Evolutionary conservation across 30 jellyfish, hydroid and myxozoan species (phyloP).

Genomic region (Cassiopea andromeda): DNA sequence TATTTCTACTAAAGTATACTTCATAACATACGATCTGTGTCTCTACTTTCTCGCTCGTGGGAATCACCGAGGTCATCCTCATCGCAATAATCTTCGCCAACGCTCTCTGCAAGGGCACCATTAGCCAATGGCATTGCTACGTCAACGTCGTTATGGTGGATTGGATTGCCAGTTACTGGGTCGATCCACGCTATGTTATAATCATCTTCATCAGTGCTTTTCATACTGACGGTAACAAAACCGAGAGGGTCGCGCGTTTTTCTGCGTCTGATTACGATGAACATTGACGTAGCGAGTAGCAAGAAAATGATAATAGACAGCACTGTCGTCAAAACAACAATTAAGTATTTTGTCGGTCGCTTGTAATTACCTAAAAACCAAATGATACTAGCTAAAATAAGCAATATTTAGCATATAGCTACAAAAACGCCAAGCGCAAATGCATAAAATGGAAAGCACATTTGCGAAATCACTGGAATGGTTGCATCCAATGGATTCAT

Average conservation of each 20-base stretch:
- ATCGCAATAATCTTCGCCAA: slow-evolving; percentile 38
- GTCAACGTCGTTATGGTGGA: slow-evolving; percentile 42
- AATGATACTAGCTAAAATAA: background rate
- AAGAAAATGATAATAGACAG: slow-evolving; percentile 24
- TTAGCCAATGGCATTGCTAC: slow-evolving; percentile 46
- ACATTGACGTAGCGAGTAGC: slow-evolving; percentile 26
- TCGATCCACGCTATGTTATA: slow-evolving; percentile 67
- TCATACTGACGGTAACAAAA: slow-evolving; percentile 58
- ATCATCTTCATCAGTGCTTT: slow-evolving; percentile 59
- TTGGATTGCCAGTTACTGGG: slow-evolving; percentile 72
- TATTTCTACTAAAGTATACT: background rate
- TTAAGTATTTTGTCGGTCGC: background rate
- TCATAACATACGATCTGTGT: slow-evolving; percentile 65
- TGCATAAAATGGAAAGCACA: too few relatives aligned
- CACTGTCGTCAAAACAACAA: slow-evolving; percentile 51
- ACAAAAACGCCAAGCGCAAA: too few relatives aligned
- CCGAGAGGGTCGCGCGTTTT: slow-evolving; percentile 71
- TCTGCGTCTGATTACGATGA: slow-evolving; percentile 30
- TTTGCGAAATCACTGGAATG: too few relatives aligned
- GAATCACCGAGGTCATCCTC: slow-evolving; percentile 60
- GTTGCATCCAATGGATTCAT: too few relatives aligned
- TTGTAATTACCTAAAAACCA: background rate
- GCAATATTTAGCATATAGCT: too few relatives aligned
- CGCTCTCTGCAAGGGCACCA: slow-evolving; percentile 30
- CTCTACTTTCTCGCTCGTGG: slow-evolving; percentile 50